These are phyloP conservation scores for Fopius arisanus DNA, from an alignment of 1,140 invertebrate genomes.

Conservation along the genomic window DNA sequence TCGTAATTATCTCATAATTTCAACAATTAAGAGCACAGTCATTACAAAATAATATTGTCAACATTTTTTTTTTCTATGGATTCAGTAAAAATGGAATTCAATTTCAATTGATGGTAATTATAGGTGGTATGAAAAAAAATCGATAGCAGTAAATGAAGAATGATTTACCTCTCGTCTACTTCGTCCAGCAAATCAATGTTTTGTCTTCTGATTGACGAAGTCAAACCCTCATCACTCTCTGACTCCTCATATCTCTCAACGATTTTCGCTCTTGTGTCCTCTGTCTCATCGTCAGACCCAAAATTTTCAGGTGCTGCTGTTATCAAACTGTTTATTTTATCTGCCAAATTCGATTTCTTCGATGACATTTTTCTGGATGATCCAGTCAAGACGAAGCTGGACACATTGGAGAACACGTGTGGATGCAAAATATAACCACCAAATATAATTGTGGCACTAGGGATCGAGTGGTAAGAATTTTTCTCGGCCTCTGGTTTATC, in stretches of 20 bases:
- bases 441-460: neutral
- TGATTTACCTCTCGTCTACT: slow-evolving; percentile 66
- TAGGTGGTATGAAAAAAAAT: too few species aligned
- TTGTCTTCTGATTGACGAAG: slow-evolving; percentile 70
- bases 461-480: too few species aligned
- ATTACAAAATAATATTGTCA: too few species aligned
- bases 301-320: slow-evolving; percentile 64
- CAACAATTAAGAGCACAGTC: too few species aligned
- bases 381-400: neutral
- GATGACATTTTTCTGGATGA: slow-evolving; percentile 43
- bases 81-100: too few species aligned
- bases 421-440: neutral
- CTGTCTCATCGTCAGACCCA: slow-evolving; percentile 65
- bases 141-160: neutral
- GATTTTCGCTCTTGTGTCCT: slow-evolving; percentile 62
- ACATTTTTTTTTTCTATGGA: too few species aligned
- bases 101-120: too few species aligned
- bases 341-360: slow-evolving; percentile 60
- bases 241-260: slow-evolving; percentile 48
- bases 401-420: neutral
- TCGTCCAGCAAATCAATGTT: slow-evolving; percentile 74
- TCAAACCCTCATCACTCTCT: slow-evolving; percentile 42
- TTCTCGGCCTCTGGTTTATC: too few species aligned
- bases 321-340: slow-evolving; percentile 69
- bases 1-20: too few species aligned